These are phyloP conservation scores for Laodelphax striatellus DNA, from an alignment of 1,140 invertebrate genomes.

Conservation along the genomic window DNA sequence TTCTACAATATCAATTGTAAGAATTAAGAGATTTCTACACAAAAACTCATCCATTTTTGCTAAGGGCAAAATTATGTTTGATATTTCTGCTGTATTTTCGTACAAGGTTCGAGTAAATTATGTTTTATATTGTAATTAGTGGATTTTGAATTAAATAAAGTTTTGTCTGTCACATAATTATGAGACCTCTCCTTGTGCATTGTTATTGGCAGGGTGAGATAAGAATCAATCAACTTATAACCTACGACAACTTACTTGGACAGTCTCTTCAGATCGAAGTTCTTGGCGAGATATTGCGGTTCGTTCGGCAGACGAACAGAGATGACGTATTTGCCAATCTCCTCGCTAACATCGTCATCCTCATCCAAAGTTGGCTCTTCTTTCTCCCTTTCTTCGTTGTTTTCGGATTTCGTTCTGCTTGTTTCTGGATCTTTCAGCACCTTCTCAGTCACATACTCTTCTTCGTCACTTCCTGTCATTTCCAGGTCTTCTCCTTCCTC, in stretches of 20 bases:
- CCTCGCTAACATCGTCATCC: conserved; percentile 21
- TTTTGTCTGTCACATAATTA: too few species aligned
- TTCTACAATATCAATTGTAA: too few species aligned
- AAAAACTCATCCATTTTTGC: too few species aligned
- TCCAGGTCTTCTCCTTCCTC: neutral
- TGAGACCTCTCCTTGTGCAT: too few species aligned
- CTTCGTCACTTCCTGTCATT: neutral
- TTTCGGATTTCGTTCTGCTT: conserved; percentile 2
- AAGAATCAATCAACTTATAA: too few species aligned
- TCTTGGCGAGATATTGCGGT: conserved; percentile 51
- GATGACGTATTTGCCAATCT: conserved; percentile 38
- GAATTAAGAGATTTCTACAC: too few species aligned
- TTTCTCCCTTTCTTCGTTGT: conserved; percentile 4
- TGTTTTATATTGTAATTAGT: too few species aligned
- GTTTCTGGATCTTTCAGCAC: neutral
- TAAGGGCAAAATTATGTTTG: too few species aligned
- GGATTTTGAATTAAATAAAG: too few species aligned
- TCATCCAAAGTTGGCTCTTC: conserved; percentile 8
- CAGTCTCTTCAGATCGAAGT: conserved; percentile 51
- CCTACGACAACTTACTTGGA: conserved; percentile 41
- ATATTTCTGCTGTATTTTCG: too few species aligned
- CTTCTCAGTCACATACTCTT: neutral
- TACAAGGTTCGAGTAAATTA: too few species aligned
- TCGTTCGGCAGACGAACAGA: conserved; percentile 45
- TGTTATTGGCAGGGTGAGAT: too few species aligned